phyloP scores from a whole-genome alignment of 2,113 vertebrate genomes.

The Rhinopomastus cyanomelas region DNA sequence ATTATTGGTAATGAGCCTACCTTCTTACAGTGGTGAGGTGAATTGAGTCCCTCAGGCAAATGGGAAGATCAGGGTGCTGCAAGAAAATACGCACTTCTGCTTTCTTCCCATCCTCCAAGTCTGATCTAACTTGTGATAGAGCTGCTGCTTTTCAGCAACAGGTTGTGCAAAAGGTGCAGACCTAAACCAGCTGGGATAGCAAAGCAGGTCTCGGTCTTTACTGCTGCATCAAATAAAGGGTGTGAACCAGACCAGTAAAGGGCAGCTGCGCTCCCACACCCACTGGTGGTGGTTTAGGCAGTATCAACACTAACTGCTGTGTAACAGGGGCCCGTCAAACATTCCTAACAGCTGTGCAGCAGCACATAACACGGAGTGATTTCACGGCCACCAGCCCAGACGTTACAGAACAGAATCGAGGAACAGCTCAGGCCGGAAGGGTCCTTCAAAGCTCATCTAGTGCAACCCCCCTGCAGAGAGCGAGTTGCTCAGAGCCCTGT shows the following conservation, averaged over 20 bases:
- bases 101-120: not conserved
- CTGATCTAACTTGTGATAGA: not conserved
- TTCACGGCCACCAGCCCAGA: fast-evolving
- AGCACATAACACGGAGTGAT: fast-evolving
- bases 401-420: not conserved
- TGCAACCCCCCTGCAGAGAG: not conserved
- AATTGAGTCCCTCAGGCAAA: not conserved
- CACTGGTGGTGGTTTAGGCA: fast-evolving
- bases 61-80: not conserved
- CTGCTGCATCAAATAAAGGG: too few species aligned
- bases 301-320: fast-evolving
- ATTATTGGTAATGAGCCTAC: not conserved
- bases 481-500: not conserved
- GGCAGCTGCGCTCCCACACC: fast-evolving
- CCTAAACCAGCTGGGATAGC: not conserved
- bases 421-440: not conserved
- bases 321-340: fast-evolving
- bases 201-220: too few species aligned
- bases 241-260: too few species aligned
- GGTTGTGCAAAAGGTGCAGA: not conserved
- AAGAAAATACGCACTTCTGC: fast-evolving
- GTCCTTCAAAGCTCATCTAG: not conserved
- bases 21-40: not conserved
- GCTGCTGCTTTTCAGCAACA: not conserved
- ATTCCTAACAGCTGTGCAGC: fast-evolving